Evolutionary conservation across 2,888 invertebrate genomes (phyloP).

Genomic region (Polylopha cassiicola): DNA sequence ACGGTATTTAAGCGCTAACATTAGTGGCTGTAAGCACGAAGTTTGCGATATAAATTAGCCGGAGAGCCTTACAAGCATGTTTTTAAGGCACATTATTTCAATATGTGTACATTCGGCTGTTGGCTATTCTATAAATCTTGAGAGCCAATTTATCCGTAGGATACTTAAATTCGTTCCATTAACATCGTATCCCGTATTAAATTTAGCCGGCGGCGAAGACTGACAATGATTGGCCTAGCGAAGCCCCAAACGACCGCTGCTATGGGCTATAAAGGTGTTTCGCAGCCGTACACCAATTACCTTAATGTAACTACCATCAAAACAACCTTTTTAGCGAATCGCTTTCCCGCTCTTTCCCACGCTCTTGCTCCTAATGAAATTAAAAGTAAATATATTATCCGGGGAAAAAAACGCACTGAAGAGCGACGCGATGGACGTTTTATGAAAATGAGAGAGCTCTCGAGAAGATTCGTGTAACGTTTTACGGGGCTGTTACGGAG

Average conservation of each 20-base stretch:
- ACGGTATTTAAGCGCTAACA: too few relatives aligned
- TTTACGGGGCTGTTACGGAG: slow-evolving; percentile 38
- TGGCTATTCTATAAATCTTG: slow-evolving; percentile 60
- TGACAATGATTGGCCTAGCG: slow-evolving; percentile 64
- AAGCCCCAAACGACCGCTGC: slow-evolving; percentile 59
- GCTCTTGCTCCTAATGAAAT: slow-evolving; percentile 61
- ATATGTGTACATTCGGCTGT: slow-evolving; percentile 42
- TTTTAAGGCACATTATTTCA: slow-evolving; percentile 41
- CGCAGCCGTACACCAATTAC: slow-evolving; percentile 69
- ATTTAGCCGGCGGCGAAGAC: slow-evolving; percentile 56
- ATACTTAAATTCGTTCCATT: slow-evolving; percentile 63
- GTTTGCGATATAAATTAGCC: slow-evolving; percentile 30
- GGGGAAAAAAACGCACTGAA: slow-evolving; percentile 32
- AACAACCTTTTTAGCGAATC: slow-evolving; percentile 67
- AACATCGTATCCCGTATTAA: slow-evolving; percentile 60
- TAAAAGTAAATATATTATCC: slow-evolving; percentile 47
- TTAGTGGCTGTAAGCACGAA: slow-evolving; percentile 22
- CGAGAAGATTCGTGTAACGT: slow-evolving; percentile 38
- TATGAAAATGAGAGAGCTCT: slow-evolving; percentile 51
- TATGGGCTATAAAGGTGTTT: slow-evolving; percentile 69
- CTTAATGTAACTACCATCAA: slow-evolving; percentile 71
- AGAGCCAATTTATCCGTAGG: slow-evolving; percentile 54
- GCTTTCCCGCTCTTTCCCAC: slow-evolving; percentile 53
- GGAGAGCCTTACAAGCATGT: slow-evolving; percentile 20
- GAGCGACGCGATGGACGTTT: slow-evolving; percentile 40